Evolutionary conservation across 2,888 invertebrate species (phyloP), one percentile per base, ranked within the genome.

Genomic region (Patella ulyssiponensis): DNA sequence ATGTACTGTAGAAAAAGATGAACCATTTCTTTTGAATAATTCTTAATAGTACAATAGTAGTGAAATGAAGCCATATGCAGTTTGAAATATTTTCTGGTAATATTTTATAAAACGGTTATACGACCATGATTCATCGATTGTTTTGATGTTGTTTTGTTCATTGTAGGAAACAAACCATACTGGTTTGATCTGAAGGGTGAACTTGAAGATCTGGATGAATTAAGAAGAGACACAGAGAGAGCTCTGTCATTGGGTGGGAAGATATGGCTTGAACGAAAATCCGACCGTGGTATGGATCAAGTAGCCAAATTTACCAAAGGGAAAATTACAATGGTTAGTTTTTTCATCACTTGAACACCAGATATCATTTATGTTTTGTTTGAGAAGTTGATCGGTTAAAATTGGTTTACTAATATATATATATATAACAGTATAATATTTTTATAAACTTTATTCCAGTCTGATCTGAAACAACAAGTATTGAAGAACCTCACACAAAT

Each of bases 161-260:
- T 76, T 79, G 2, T 70, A 86, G 86, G 83, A 71, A 76, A 83
- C 20, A 83, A 81, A 54, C 87, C 87, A 0, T 82, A 86, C 73
- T 87, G 87, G 87, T 85, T 81, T 83, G 84, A 87, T 75, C 73
- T 87, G 52, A 79, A 71, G 4, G 79, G 54, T n/a, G 75, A 82
- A n/a, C 73, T 82, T 69, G 78, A 79, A 12, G 80, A 80, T 14
- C 74, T 87, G 14, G 14, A 69, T 7, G 78, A 77, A 4, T 69
- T 83, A 72, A 79, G 81, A 20, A 53, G 20, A 4, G 80, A 83
- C 9, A 85, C 85, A 3, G 69, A 69, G 2, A 69, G 33, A n/a
- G 79, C 80, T 14, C 76, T 87, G 1, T 76, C 33, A 5, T 76
- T 23, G 3, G 84, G 81, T 17, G 84, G 83, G 2, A 86, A 86